Evolutionary conservation across 2,113 vertebrate species (phyloP).

Genomic region (Xiphias gladius): DNA sequence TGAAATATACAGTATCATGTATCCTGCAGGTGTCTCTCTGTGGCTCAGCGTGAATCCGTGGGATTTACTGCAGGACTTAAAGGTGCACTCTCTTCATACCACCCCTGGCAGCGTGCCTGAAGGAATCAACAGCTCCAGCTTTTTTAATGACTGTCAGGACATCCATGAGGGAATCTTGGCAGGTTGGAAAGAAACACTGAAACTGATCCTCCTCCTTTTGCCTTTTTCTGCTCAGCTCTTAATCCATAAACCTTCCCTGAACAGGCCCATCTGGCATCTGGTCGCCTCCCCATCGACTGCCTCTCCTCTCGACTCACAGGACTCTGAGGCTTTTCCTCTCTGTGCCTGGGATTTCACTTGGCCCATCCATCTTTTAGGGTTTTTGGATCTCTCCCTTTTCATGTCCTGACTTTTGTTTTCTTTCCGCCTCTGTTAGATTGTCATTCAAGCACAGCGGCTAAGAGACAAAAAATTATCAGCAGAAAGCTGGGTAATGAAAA

Average conservation of each 20-base stretch:
- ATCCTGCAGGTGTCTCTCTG: slow-evolving; percentile 77
- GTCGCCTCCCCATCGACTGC: slow-evolving; percentile 52
- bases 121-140: slow-evolving; percentile 71
- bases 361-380: slow-evolving; percentile 39
- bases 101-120: slow-evolving; percentile 70
- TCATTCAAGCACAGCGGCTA: slow-evolving; percentile 12
- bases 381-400: slow-evolving; percentile 4
- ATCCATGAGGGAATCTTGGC: slow-evolving; percentile 72
- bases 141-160: slow-evolving; percentile 68
- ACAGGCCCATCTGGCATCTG: slow-evolving; percentile 70
- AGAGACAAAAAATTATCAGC: not conserved
- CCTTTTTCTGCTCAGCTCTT: slow-evolving; percentile 65
- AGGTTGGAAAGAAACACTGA: slow-evolving; percentile 78
- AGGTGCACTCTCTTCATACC: slow-evolving; percentile 70
- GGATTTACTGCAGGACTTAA: slow-evolving; percentile 76
- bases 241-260: slow-evolving; percentile 79
- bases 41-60: slow-evolving; percentile 59
- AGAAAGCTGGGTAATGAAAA: not conserved
- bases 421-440: slow-evolving; percentile 4
- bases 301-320: slow-evolving; percentile 1
- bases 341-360: slow-evolving; percentile 64
- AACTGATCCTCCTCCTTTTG: slow-evolving; percentile 71
- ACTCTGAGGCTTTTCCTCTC: slow-evolving; percentile 14
- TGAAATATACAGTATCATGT: slow-evolving; percentile 75
- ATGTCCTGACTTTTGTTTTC: slow-evolving; percentile 15